Conservation (phyloP, 2,113 vertebrate species). For the Apeltes quadracus region DNA sequence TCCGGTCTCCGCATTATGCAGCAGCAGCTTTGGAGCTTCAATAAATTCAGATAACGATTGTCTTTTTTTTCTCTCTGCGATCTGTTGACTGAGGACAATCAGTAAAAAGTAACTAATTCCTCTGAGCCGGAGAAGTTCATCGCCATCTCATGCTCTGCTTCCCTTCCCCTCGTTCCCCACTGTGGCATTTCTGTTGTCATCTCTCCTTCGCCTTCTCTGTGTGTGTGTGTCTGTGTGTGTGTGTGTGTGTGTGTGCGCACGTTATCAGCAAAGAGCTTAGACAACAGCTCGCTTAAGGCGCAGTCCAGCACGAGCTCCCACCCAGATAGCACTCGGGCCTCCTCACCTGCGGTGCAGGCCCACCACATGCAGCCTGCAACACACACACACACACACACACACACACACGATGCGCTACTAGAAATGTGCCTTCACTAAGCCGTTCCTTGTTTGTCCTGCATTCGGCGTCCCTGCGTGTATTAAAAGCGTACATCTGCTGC, state of each 20-base stretch:
- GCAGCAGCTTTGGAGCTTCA: conserved; percentile 16
- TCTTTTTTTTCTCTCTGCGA: conserved; percentile 6
- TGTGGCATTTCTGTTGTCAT: conserved; percentile 25
- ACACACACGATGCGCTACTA: conserved; percentile 9
- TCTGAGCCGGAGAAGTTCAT: neutral
- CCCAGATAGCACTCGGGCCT: conserved; percentile 68
- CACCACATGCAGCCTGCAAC: conserved; percentile 27
- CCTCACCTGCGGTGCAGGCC: conserved; percentile 65
- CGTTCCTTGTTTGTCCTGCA: neutral
- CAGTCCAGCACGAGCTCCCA: conserved; percentile 77
- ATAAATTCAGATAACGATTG: conserved; percentile 6
- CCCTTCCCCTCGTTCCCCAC: conserved; percentile 16
- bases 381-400: conserved; percentile 15
- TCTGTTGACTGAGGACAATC: neutral
- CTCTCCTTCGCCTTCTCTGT: conserved; percentile 1
- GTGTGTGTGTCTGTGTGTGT: neutral
- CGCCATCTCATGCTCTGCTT: conserved; percentile 3
- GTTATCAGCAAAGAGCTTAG: conserved; percentile 76
- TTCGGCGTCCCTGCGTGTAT: conserved; percentile 6
- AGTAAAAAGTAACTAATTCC: conserved; percentile 18
- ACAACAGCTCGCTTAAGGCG: conserved; percentile 74
- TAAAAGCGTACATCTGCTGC: conserved; percentile 31
- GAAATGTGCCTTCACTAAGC: neutral
- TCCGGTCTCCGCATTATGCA: conserved; percentile 15
- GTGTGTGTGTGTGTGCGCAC: conserved; percentile 21